phyloP scores from a whole-genome alignment of 2,113 vertebrate genomes.

The Mustela nigripes region DNA sequence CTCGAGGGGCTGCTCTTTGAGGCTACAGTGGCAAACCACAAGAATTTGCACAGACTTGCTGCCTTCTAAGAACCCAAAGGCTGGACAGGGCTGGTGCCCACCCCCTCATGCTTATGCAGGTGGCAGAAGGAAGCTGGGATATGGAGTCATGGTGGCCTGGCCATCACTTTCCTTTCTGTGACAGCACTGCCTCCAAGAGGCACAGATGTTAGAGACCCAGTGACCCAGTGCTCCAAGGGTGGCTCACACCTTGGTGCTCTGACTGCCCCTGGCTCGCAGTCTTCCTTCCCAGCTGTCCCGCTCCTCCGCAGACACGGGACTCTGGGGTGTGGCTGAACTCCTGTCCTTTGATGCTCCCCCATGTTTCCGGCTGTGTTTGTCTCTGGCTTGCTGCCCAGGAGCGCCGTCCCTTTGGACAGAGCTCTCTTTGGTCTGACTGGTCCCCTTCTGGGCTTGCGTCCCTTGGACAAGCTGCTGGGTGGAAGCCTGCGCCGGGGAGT shows the following conservation, averaged over 20 bases:
- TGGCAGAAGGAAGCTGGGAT: background rate
- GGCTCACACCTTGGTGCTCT: conserved; percentile 61
- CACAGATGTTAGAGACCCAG: too few relatives aligned
- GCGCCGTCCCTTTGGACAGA: background rate
- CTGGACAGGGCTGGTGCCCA: background rate
- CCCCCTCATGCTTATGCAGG: background rate
- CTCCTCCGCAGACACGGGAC: background rate
- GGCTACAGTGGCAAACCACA: background rate
- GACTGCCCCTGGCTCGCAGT: conserved; percentile 47
- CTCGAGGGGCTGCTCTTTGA: background rate
- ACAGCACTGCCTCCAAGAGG: too few relatives aligned
- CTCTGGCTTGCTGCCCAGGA: conserved; percentile 38
- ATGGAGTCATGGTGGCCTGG: fast-evolving
- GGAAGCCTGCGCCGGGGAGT: background rate
- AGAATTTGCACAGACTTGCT: background rate
- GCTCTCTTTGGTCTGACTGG: background rate
- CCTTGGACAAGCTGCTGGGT: background rate
- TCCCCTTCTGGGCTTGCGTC: background rate
- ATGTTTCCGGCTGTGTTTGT: background rate
- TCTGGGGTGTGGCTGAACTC: background rate
- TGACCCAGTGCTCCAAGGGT: background rate
- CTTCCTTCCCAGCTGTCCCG: background rate
- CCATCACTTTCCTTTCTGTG: too few relatives aligned
- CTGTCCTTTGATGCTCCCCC: background rate
- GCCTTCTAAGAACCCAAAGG: background rate